Conservation (phyloP, 2,888 invertebrate species). For the Platerodrilus igneus region DNA sequence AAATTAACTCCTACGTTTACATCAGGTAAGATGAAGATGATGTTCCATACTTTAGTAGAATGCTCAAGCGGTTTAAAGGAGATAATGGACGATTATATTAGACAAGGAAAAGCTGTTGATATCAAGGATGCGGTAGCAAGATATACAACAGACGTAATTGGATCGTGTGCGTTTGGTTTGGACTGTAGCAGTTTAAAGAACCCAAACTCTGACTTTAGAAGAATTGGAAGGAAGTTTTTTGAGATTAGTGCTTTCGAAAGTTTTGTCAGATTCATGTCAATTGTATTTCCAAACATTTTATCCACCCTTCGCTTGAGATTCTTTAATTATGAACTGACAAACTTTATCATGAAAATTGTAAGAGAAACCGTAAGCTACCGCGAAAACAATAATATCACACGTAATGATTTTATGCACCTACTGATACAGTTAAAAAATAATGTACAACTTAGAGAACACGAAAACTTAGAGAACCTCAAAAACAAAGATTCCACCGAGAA, state of each 20-base stretch:
- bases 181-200: constrained; percentile 55
- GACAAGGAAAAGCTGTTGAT: constrained; percentile 15
- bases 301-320: constrained; percentile 26
- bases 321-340: constrained; percentile 27
- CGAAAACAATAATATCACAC: constrained; percentile 45
- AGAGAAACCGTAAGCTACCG: constrained; percentile 47
- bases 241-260: too few species aligned
- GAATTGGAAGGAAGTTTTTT: too few species aligned
- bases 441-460: not conserved
- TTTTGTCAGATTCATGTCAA: too few species aligned
- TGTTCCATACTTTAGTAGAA: constrained; percentile 18
- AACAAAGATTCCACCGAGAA: too few species aligned
- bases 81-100: constrained; percentile 6
- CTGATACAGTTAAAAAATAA: constrained; percentile 46
- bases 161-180: constrained; percentile 57
- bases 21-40: constrained; percentile 23
- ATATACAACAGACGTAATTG: constrained; percentile 56
- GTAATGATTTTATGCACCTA: constrained; percentile 55
- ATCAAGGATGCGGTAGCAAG: constrained; percentile 49
- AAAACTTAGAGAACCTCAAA: not conserved
- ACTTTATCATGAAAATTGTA: constrained; percentile 48
- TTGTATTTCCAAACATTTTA: constrained; percentile 26
- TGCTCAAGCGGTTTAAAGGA: constrained; percentile 13
- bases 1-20: constrained; percentile 47
- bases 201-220: constrained; percentile 50